Conservation (phyloP, 1,140 invertebrate genomes). For the Tetramorium alpestre region DNA sequence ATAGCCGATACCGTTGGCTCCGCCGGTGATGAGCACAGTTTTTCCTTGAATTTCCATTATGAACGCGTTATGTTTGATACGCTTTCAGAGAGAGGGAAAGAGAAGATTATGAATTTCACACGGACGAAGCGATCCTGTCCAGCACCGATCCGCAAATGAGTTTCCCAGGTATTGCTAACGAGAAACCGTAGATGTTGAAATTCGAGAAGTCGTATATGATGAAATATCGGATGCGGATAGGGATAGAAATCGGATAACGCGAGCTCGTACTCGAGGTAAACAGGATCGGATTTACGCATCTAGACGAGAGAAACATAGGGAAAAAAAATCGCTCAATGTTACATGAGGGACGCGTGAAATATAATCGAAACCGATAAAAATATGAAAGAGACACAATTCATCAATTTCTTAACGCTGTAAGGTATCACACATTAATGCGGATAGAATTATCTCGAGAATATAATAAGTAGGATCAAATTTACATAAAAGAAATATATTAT, state of each 20-base stretch:
- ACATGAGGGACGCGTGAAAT: neutral
- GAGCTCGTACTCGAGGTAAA: constrained; percentile 58
- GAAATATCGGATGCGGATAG: constrained; percentile 55
- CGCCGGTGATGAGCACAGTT: constrained; percentile 86
- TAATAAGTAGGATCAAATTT: neutral
- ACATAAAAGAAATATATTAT: neutral
- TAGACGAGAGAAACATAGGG: neutral
- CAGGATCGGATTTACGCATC: constrained; percentile 68
- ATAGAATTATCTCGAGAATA: neutral
- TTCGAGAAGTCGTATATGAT: constrained; percentile 61
- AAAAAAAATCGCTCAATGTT: constrained; percentile 46
- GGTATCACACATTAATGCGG: neutral
- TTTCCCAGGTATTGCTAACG: neutral
- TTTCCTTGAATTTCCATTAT: constrained; percentile 77
- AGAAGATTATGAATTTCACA: neutral
- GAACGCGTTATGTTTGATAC: neutral
- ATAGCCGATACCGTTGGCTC: constrained; percentile 85
- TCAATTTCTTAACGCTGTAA: neutral
- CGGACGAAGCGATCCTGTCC: neutral
- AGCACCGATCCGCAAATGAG: constrained; percentile 50
- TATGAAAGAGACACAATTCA: neutral
- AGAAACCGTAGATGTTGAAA: constrained; percentile 53
- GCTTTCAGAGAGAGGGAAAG: neutral
- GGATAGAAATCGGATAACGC: constrained; percentile 37
- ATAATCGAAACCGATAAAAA: neutral